Percentiles rank a stretch among this genome's conserved stretches.
These are phyloP conservation scores for Fistularia tabacaria DNA, from an alignment of 2,797 vertebrate species.

Conservation along the genomic window DNA sequence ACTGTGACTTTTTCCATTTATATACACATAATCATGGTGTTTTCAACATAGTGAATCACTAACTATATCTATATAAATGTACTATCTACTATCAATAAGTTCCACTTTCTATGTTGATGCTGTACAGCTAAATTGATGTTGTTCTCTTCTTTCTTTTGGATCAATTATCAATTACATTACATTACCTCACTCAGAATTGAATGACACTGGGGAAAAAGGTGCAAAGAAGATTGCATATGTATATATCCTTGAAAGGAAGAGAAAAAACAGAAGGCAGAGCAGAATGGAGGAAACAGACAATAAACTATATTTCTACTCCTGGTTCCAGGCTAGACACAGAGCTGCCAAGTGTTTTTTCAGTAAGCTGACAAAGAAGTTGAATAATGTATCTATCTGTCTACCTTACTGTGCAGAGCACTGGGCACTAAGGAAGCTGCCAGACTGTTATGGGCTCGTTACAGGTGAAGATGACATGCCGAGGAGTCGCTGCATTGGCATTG, in stretches of 20 bases:
- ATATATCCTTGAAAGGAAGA: constrained; percentile 3
- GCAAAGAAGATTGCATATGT: constrained; percentile 68
- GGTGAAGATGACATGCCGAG: constrained; percentile 70
- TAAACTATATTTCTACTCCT: constrained; percentile 15
- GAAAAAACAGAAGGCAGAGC: background rate
- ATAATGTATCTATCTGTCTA: constrained; percentile 71
- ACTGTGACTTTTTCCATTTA: too few species aligned
- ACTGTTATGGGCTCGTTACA: constrained; percentile 75
- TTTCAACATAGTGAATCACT: too few species aligned
- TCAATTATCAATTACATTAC: too few species aligned
- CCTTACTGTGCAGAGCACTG: constrained; percentile 47
- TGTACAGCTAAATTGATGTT: too few species aligned
- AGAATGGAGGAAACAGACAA: constrained; percentile 23
- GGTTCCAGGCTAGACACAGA: constrained; percentile 48
- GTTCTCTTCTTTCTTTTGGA: too few species aligned
- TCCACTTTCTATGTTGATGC: too few species aligned
- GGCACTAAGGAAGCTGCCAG: constrained; percentile 61
- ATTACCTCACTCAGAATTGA: too few species aligned
- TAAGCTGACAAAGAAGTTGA: constrained; percentile 68
- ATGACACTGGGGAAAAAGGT: constrained; percentile 7
- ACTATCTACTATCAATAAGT: too few species aligned
- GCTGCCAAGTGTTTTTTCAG: constrained; percentile 54
- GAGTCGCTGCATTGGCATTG: constrained; percentile 58
- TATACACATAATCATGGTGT: too few species aligned
- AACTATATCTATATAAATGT: constrained; percentile 57